Base-by-base conservation (phyloP, 1,140 invertebrate species). In the Copidosoma floridanum region DNA sequence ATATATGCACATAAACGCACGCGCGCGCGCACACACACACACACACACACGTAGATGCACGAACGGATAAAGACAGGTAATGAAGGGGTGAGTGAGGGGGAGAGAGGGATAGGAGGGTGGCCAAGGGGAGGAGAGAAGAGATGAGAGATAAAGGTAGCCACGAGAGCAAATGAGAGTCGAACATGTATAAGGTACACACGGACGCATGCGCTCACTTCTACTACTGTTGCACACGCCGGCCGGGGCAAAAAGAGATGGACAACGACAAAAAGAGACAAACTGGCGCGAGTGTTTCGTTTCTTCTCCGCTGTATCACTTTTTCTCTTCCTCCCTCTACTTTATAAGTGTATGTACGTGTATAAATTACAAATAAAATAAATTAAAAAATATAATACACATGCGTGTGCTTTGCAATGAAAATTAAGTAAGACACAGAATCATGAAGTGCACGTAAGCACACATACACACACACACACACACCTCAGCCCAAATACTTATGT, bases 381-480 rank as follows among this genome's bases (percentile, higher is more conserved):
- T n/a, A n/a, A n/a, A n/a, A n/a, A n/a, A n/a, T n/a, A n/a, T n/a
- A n/a, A n/a, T n/a, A n/a, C n/a, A n/a, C n/a, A n/a, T n/a, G n/a
- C n/a, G n/a, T n/a, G n/a, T n/a, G n/a, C n/a, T n/a, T n/a, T n/a
- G n/a, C n/a, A n/a, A n/a, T n/a, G n/a, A n/a, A n/a, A n/a, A n/a
- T n/a, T n/a, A n/a, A n/a, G n/a, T n/a, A n/a, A n/a, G n/a, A n/a
- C n/a, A n/a, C n/a, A n/a, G n/a, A n/a, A n/a, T n/a, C n/a, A n/a
- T n/a, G n/a, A n/a, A n/a, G n/a, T n/a, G n/a, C 41, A 44, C 20
- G 18, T 21, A 44, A 16, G 4, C 41, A 44, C 18, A 44, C 12
- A 44, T 21, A 44, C 41, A 44, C 18, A 44, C 53, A 67, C 59
- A 64, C 62, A 67, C 64, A 64, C 57, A 58, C 58, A 60, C n/a